Evolutionary conservation across 1,140 invertebrate genomes (phyloP).

Genomic region (Hermetia illucens): DNA sequence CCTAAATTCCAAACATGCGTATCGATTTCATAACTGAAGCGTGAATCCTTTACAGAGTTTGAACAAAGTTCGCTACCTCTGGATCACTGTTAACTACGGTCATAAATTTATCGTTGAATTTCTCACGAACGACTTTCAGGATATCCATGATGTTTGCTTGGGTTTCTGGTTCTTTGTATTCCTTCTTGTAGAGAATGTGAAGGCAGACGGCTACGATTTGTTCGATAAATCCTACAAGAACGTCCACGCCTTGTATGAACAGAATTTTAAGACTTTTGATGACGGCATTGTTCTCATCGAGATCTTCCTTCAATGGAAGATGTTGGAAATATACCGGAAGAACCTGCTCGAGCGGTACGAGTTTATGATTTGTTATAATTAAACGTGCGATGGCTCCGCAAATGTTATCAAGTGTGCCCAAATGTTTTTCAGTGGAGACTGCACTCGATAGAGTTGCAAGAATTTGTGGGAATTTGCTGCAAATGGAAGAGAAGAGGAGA

Average conservation of each 20-base stretch:
- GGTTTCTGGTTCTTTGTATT: conserved; percentile 15
- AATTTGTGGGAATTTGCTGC: conserved; percentile 34
- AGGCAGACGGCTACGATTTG: conserved; percentile 38
- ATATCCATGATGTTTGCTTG: conserved; percentile 32
- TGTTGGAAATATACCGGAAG: conserved; percentile 55
- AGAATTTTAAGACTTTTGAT: conserved; percentile 48
- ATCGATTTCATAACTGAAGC: no score
- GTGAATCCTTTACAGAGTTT: no score
- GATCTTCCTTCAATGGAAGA: conserved; percentile 60
- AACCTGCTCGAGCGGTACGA: conserved; percentile 52
- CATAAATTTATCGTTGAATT: conserved; percentile 42
- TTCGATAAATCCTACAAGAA: conserved; percentile 35
- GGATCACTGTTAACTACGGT: conserved; percentile 13
- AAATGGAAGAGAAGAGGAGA: conserved; percentile 1
- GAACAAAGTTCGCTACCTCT: conserved; percentile 2
- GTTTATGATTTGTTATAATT: conserved; percentile 45
- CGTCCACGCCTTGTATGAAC: conserved; percentile 39
- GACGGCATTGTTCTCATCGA: conserved; percentile 56
- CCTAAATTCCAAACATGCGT: neutral
- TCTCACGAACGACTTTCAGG: conserved; percentile 34
- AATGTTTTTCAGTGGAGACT: conserved; percentile 44
- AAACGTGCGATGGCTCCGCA: conserved; percentile 62
- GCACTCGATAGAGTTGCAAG: conserved; percentile 48
- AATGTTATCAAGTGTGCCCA: conserved; percentile 56
- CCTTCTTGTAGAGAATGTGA: conserved; percentile 36